Conservation (phyloP, 2,888 invertebrate species). For the Plagodis dolabraria region DNA sequence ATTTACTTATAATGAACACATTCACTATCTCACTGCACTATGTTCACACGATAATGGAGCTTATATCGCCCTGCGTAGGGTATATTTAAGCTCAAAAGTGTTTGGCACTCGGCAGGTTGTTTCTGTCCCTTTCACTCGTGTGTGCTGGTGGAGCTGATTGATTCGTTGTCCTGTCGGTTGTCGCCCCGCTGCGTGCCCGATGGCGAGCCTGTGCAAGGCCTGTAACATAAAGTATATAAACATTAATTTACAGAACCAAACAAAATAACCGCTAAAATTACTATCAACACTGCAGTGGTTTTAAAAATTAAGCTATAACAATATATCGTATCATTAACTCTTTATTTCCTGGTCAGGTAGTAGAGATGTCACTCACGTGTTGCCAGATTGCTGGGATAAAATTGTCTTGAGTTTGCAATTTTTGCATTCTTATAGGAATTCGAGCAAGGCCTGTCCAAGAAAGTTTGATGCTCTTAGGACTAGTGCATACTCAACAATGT, state of each 20-base stretch:
- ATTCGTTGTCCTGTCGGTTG: slow-evolving; percentile 46
- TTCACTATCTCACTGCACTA: slow-evolving; percentile 54
- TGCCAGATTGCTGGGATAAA: no score
- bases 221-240: slow-evolving; percentile 40
- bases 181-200: slow-evolving; percentile 47
- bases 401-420: no score
- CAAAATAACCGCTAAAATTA: not conserved
- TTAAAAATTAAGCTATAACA: no score
- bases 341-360: no score
- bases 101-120: slow-evolving; percentile 9
- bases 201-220: slow-evolving; percentile 62
- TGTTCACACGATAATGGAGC: slow-evolving; percentile 12
- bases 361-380: no score
- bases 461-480: no score
- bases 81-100: not conserved
- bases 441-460: no score
- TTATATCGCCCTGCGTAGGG: not conserved
- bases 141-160: slow-evolving; percentile 45
- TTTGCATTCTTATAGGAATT: no score
- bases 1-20: slow-evolving; percentile 75
- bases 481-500: no score
- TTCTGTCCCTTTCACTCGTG: slow-evolving; percentile 43
- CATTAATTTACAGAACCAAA: not conserved
- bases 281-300: no score
- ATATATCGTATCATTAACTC: no score